A percentile compares a stretch with the other conserved stretches of the same genome.
phyloP scores from a whole-genome alignment of 2,888 invertebrate genomes.

The Poecilus cupreus region DNA sequence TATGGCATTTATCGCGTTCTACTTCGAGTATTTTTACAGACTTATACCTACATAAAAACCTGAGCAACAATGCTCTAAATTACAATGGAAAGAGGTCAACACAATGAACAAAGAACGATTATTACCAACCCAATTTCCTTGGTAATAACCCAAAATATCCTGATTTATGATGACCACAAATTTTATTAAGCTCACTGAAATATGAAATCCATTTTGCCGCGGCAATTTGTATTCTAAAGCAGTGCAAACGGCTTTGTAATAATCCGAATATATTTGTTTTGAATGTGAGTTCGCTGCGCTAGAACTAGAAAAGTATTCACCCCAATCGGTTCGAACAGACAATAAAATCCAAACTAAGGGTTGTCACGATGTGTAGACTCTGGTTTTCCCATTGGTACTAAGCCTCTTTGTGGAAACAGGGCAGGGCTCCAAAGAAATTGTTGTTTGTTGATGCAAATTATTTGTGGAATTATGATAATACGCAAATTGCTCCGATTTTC shows the following conservation, averaged over 20 bases:
- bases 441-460: neutral
- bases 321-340: constrained; percentile 1
- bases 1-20: constrained; percentile 11
- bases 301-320: constrained; percentile 7
- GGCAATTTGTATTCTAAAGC: neutral
- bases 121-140: constrained; percentile 27
- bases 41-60: neutral
- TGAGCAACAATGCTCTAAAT: neutral
- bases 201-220: neutral
- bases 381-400: neutral
- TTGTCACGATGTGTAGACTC: constrained; percentile 4
- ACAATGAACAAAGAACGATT: constrained; percentile 1
- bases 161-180: constrained; percentile 34
- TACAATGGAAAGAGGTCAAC: constrained; percentile 14
- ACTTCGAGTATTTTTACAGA: neutral
- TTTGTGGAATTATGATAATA: too few species aligned
- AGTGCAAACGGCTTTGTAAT: constrained; percentile 7
- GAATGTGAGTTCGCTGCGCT: constrained; percentile 6
- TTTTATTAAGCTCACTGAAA: neutral
- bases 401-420: neutral
- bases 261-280: constrained; percentile 7
- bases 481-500: too few species aligned
- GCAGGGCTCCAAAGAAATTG: neutral
- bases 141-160: constrained; percentile 35
- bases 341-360: constrained; percentile 19